Evolutionary conservation across 2,113 vertebrate species (phyloP), one percentile per base, ranked within the genome.

Genomic region (Scolopax mira): DNA sequence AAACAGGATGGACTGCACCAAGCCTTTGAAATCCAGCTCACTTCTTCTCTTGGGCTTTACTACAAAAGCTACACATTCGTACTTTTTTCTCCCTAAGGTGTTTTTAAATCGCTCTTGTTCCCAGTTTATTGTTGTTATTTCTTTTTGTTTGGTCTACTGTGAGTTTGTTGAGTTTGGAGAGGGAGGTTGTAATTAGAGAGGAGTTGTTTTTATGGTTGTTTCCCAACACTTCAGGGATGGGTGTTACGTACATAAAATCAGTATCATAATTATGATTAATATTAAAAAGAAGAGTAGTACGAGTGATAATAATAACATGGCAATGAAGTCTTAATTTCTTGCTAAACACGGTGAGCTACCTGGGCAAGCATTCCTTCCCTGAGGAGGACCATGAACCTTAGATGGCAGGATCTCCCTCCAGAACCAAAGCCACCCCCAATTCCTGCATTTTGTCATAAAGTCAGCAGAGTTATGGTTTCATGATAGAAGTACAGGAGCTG

Each of bases 51-150:
- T 84, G 73, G 61, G 75, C 81, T 95, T 82, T 5, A 57, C 66
- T 55, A 65, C 49, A 79, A 96, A 89, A 95, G 44, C 70, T 79
- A 65, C 42, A 85, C 52, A 75, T 72, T 57, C 19, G 0, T 81
- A 8, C 23, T 86, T 93, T 79, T 79, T 67, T 19, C 4, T 14
- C 49, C 21, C 27, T 0, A 1, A 82, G 79, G 85, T 77, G 41
- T 77, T 93, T 75, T 83, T 57, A 85, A 88, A 94, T 93, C 91
- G 41, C n/a, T 85, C 65, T 91, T 74, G 51, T 93, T 96, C 39
- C 35, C 12, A 3, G 12, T 88, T 95, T 91, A 85, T 93, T 96
- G 54, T 85, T 96, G 55, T 82, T 85, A 79, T 69, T 91, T 71
- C 57, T 75, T 71, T 80, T 86, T 65, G 42, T 93, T 93, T 93